Conservation (phyloP, 2,888 invertebrate species). For the Exephanes ischioxanthus region DNA sequence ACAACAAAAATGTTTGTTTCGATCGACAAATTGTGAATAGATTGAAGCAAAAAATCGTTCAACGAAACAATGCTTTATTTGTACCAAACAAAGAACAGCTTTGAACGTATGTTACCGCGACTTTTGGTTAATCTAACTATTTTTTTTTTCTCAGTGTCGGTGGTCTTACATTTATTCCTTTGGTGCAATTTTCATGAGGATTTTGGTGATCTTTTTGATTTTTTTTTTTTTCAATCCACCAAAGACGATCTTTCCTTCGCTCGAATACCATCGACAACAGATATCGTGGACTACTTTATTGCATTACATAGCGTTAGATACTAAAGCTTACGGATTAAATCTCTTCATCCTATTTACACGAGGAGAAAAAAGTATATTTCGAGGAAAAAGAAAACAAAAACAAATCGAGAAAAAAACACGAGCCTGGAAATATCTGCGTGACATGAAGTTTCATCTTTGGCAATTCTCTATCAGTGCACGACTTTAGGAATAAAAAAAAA, state of each 20-base stretch:
- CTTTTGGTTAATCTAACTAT: too few relatives aligned
- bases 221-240: not conserved
- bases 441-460: too few relatives aligned
- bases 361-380: not conserved
- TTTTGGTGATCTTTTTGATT: not conserved
- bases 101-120: too few relatives aligned
- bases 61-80: too few relatives aligned
- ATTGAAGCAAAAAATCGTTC: too few relatives aligned
- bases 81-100: too few relatives aligned
- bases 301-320: slow-evolving; percentile 6
- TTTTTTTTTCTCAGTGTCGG: too few relatives aligned
- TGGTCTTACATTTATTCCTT: too few relatives aligned
- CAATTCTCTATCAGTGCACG: too few relatives aligned
- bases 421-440: not conserved
- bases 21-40: too few relatives aligned
- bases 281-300: slow-evolving; percentile 18
- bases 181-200: not conserved
- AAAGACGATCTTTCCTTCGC: not conserved
- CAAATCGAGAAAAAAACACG: slow-evolving; percentile 3
- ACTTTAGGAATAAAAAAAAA: too few relatives aligned
- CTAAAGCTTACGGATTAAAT: not conserved
- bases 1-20: too few relatives aligned
- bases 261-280: not conserved
- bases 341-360: slow-evolving; percentile 10
- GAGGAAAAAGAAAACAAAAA: not conserved